A percentile compares a stretch with the other conserved stretches of the same genome.
These are phyloP conservation scores for Entomobrya proxima DNA, from an alignment of 2,888 invertebrate species.

Conservation along the genomic window DNA sequence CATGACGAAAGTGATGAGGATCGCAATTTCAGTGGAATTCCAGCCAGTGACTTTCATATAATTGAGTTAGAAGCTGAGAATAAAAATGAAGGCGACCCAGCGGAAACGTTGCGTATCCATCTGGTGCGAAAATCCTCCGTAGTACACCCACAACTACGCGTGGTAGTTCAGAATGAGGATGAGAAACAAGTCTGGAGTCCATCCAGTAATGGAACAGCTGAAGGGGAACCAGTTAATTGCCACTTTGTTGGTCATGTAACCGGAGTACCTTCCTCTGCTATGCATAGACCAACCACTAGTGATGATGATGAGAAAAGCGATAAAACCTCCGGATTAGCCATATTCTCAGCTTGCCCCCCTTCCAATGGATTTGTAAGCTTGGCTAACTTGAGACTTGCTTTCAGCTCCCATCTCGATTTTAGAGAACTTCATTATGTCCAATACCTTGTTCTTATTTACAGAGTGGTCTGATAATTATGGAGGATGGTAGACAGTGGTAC, in stretches of 20 bases:
- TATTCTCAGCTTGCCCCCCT: conserved; percentile 49
- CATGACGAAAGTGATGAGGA: not conserved
- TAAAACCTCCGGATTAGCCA: not conserved
- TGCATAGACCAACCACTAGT: not conserved
- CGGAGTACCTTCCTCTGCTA: not conserved
- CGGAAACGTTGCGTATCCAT: conserved; percentile 64
- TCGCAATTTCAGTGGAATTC: not conserved
- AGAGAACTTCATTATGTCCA: not conserved
- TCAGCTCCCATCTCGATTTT: not conserved
- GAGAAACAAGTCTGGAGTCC: not conserved
- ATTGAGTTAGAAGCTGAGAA: conserved; percentile 59
- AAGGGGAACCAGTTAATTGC: not conserved
- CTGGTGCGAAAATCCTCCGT: conserved; percentile 51
- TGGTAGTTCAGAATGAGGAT: conserved; percentile 55
- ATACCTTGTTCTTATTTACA: conserved; percentile 14
- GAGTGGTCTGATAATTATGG: conserved; percentile 72
- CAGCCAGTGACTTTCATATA: conserved; percentile 66
- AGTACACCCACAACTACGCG: conserved; percentile 35
- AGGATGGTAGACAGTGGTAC: conserved; percentile 67
- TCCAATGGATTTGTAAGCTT: conserved; percentile 42
- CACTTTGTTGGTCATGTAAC: conserved; percentile 53
- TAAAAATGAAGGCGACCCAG: not conserved
- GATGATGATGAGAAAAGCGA: not conserved
- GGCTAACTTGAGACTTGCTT: not conserved
- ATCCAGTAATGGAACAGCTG: not conserved